Conservation (phyloP, 2,797 vertebrate species). For the Harpagifer antarcticus region DNA sequence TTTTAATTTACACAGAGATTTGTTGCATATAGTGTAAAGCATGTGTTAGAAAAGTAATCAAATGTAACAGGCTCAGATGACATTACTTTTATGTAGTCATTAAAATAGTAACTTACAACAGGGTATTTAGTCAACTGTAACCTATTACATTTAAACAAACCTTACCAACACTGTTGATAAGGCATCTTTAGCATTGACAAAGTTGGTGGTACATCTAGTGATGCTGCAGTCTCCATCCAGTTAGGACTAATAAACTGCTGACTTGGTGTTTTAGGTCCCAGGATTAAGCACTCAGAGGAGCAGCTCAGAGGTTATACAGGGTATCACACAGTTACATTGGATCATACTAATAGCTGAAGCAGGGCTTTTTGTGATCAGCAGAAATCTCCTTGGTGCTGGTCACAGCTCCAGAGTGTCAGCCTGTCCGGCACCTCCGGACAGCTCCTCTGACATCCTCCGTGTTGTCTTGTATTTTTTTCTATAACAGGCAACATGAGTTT, state of each 20-base stretch:
- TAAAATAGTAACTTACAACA: too few relatives aligned
- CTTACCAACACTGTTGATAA: neutral
- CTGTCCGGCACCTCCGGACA: too few relatives aligned
- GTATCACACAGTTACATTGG: neutral
- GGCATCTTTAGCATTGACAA: neutral
- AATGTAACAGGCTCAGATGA: too few relatives aligned
- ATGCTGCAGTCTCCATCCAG: neutral
- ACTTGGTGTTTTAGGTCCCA: neutral
- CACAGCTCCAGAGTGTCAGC: neutral
- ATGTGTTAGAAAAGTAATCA: too few relatives aligned
- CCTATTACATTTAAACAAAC: too few relatives aligned
- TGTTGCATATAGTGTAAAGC: too few relatives aligned
- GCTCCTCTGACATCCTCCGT: too few relatives aligned
- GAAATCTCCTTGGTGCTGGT: neutral
- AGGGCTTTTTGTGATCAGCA: neutral
- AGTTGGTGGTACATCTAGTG: neutral
- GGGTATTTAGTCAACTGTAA: too few relatives aligned
- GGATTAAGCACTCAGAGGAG: constrained; percentile 3
- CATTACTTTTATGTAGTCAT: too few relatives aligned
- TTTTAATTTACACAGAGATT: too few relatives aligned
- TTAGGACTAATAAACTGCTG: constrained; percentile 14
- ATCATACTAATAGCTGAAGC: neutral
- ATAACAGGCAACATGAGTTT: too few relatives aligned
- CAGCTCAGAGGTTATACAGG: constrained; percentile 6
- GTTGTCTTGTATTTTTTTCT: too few relatives aligned